Base-by-base conservation (phyloP, 2,888 invertebrate genomes). In the Neoaliturus tenellus region DNA sequence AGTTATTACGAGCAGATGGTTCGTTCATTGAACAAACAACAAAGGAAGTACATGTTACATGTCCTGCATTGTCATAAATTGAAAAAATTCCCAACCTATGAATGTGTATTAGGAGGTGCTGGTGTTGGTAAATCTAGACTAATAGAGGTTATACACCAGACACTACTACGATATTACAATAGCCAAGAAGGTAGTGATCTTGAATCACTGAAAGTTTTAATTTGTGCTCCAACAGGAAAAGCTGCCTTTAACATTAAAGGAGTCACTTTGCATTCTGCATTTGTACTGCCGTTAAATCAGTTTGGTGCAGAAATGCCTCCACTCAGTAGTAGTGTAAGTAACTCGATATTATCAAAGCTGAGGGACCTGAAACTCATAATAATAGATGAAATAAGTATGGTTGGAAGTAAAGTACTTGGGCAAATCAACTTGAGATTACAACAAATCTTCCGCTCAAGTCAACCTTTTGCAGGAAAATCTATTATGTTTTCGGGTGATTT, bases 191-290 rank as follows among this genome's bases (percentile, higher is more conserved):
- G 82, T 58, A 20, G n/a, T 25, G 51, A 86, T 51, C 55, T 58
- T 20, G 80, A 84, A 31, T 25, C 35, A 5, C n/a, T 84, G 23
- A 81, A 75, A 51, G 78, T 84, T 0, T 55, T 86, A 33, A 62
- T 87, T 35, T 85, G 85, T 82, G 86, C 85, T 23, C 85, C 86
- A 28, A 85, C 87, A 8, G 87, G 87, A 55, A 87, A 87, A 83
- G 87, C 86, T n/a, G 84, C 84, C 31, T 84, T 80, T 75, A 48
- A 48, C 58, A 86, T 87, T 14, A 80, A 82, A 20, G 86, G 86
- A 0, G 25, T 82, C 12, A 87, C 86, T 4, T 62, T 87, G 44
- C 87, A 87, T 62, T 51, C 85, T n/a, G 85, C 85, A 23, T 86
- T 86, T 69, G 80, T 33, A 31, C 44, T 86, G 39, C 86, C 86